phyloP scores from a whole-genome alignment of 2,113 vertebrate genomes.

The Anser cygnoides region DNA sequence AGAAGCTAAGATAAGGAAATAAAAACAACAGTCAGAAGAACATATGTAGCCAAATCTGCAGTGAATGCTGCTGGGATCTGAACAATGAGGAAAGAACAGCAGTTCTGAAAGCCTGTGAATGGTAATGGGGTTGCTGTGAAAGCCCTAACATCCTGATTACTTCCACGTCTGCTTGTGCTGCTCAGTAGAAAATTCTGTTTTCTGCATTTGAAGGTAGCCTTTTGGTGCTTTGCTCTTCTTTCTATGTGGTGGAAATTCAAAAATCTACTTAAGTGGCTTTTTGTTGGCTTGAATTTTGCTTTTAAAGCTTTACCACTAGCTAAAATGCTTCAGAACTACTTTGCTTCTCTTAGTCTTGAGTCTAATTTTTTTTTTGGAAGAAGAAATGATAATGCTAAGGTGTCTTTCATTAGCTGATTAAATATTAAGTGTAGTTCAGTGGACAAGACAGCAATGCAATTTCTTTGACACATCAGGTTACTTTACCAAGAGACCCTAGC shows the following conservation, averaged over 20 bases:
- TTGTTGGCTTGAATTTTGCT: not conserved
- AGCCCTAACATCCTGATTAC: fast-evolving
- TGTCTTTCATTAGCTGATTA: not conserved
- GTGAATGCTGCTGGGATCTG: not conserved
- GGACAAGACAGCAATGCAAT: not conserved
- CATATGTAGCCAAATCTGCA: not conserved
- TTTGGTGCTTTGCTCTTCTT: not conserved
- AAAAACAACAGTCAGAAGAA: not conserved
- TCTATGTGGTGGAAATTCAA: not conserved
- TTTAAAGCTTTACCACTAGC: not conserved
- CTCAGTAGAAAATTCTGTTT: not conserved
- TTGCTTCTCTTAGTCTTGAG: not conserved
- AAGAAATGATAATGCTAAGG: not conserved
- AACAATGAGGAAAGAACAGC: fast-evolving
- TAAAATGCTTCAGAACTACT: not conserved
- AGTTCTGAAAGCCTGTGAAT: not conserved
- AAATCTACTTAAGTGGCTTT: not conserved
- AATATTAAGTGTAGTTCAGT: not conserved
- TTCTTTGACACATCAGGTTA: not conserved
- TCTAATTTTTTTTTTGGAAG: not conserved
- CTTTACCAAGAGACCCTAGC: not conserved
- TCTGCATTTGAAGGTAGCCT: not conserved
- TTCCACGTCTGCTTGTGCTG: not conserved
- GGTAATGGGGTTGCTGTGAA: not conserved
- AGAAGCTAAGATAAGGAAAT: not conserved